Evolutionary conservation across 2,888 invertebrate species (phyloP).

Genomic region (Nebria salina): DNA sequence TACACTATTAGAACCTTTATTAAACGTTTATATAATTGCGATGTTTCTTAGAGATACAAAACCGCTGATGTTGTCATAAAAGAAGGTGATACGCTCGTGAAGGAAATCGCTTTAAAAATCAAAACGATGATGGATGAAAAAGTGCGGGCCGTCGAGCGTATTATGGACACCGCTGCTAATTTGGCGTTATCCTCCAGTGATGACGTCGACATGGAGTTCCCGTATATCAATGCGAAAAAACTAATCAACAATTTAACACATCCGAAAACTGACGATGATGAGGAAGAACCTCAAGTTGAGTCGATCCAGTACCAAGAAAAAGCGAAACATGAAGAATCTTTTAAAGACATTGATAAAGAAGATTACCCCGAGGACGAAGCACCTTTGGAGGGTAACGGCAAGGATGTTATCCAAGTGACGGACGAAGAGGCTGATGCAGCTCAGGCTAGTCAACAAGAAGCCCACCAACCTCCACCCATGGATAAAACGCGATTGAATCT

Average conservation of each 20-base stretch:
- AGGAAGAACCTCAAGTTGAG: conserved; percentile 41
- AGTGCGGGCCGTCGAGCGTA: conserved; percentile 86
- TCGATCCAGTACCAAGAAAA: not conserved
- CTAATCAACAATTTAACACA: conserved; percentile 64
- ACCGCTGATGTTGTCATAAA: conserved; percentile 72
- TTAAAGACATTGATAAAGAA: conserved; percentile 13
- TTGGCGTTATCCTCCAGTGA: conserved; percentile 74
- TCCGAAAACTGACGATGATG: conserved; percentile 50
- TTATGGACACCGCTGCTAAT: conserved; percentile 89
- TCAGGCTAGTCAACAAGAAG: conserved; percentile 58
- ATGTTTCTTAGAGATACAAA: conserved; percentile 78
- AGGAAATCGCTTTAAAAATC: conserved; percentile 85
- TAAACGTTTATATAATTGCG: too few species aligned
- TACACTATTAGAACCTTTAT: not conserved
- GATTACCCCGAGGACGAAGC: conserved; percentile 10
- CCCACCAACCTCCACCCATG: conserved; percentile 67
- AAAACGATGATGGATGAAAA: conserved; percentile 89
- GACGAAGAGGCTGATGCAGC: conserved; percentile 57
- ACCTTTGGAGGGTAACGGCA: not conserved
- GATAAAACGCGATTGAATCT: conserved; percentile 67
- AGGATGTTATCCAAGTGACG: conserved; percentile 52
- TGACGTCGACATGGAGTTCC: conserved; percentile 68
- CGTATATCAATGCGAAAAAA: conserved; percentile 77
- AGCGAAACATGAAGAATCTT: not conserved
- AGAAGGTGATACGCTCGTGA: conserved; percentile 80